A percentile compares a stretch with the other conserved stretches of the same genome.
phyloP scores from a whole-genome alignment of 2,113 vertebrate genomes.

The Odocoileus virginianus region DNA sequence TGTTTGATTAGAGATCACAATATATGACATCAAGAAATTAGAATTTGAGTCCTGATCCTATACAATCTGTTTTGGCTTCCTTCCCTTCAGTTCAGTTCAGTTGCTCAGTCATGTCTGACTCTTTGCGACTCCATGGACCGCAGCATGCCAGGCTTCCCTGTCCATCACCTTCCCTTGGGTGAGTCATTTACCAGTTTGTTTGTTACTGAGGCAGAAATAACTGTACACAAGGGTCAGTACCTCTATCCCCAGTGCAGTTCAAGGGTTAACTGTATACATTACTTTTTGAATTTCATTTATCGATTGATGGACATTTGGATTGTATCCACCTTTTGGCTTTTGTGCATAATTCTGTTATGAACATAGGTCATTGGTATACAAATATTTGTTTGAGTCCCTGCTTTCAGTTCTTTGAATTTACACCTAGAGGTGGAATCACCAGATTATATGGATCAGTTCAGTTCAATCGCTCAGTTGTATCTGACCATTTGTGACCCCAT shows the following conservation, averaged over 20 bases:
- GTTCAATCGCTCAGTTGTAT: not conserved
- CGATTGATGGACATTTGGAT: not conserved
- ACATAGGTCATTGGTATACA: not conserved
- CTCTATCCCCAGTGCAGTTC: not conserved
- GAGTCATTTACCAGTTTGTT: not conserved
- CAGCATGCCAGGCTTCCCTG: not conserved
- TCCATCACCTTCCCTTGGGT: not conserved
- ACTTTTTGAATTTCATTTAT: not conserved
- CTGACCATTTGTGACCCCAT: not conserved
- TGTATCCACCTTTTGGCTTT: not conserved
- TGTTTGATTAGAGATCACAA: not conserved
- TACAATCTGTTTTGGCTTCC: not conserved
- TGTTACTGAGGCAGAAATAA: not conserved
- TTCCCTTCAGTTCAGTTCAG: not conserved
- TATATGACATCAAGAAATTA: not conserved
- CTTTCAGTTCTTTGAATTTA: not conserved
- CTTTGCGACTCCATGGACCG: rapidly evolving
- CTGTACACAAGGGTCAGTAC: not conserved
- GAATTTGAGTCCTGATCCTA: not conserved
- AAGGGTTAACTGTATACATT: not conserved
- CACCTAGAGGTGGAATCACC: not conserved
- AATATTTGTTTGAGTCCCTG: not conserved
- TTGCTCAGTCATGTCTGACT: not conserved
- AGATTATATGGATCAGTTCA: not conserved
- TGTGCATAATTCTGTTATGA: not conserved